Percentiles rank a stretch among this genome's conserved stretches.
These are phyloP conservation scores for Eristalis pertinax DNA, from an alignment of 2,888 invertebrate species.

Conservation along the genomic window DNA sequence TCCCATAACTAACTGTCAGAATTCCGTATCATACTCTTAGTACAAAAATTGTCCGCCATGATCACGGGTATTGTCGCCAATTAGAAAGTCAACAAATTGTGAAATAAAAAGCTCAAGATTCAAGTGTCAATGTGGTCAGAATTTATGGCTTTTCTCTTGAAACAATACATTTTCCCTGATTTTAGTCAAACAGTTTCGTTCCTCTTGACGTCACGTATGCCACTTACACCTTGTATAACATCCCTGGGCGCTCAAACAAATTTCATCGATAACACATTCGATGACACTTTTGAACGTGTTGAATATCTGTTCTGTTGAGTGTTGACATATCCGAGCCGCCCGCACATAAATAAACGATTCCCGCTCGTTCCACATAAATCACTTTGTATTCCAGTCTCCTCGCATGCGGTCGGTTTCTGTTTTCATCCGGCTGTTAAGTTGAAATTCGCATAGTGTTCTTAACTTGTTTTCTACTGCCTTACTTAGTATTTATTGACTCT, in stretches of 20 bases:
- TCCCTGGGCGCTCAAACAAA: background rate
- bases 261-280: conserved; percentile 2
- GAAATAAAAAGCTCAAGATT: too few relatives aligned
- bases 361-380: conserved; percentile 16
- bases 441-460: conserved; percentile 8
- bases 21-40: too few relatives aligned
- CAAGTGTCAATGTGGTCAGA: too few relatives aligned
- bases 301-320: background rate
- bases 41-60: too few relatives aligned
- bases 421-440: conserved; percentile 43
- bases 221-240: background rate
- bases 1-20: too few relatives aligned
- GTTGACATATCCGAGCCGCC: background rate
- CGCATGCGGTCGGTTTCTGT: conserved; percentile 61
- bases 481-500: conserved; percentile 11
- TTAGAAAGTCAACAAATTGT: too few relatives aligned
- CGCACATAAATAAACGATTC: background rate
- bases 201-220: background rate
- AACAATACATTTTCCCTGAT: too few relatives aligned
- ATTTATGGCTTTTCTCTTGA: too few relatives aligned
- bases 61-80: too few relatives aligned
- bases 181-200: background rate
- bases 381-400: conserved; percentile 49
- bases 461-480: conserved; percentile 12
- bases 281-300: background rate